Base-by-base conservation (phyloP, 2,888 invertebrate species). In the Lasioglossum oenotherae region DNA sequence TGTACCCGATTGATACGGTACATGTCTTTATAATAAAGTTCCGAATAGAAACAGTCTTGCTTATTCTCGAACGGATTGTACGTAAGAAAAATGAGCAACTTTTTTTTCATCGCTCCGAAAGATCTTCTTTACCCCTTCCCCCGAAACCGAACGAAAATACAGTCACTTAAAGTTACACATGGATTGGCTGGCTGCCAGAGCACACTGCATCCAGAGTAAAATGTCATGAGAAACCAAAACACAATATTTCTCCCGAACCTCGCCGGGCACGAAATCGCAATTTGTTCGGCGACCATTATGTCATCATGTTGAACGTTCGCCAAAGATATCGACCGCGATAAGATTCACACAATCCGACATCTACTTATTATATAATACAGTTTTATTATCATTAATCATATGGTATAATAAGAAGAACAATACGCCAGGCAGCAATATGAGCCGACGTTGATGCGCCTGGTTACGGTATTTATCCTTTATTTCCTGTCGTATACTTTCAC, bases 351-450 rank as follows among this genome's bases (percentile, higher is more conserved):
- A 86, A 84, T 80, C 72, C 81, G 78, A 79, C 82, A 75, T 87
- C 10, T 53, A 80, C 46, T 86, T 90, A 88, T 90, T 91, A 92
- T 89, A 89, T 91, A 93, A 93, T 91, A 92, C 87, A 88, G 89
- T 91, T 92, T 91, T 92, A 93, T 93, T 92, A 90, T 80, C 90
- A 91, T 92, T 91, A 91, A 83, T 89, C 69, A 89, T 92, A 92
- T 92, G 89, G 89, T 92, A 91, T 92, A 92, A 92, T 92, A 91
- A 92, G 91, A 92, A 91, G 92, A 91, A 91, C 80, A 87, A 91
- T 90, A 89, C 88, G 93, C 91, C 91, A 89, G 91, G 90, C 92
- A 92, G 88, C 93, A 92, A 93, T 93, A 92, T 93, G 92, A 93
- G 92, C 92, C 91, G 91, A 92, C 93, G 87, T 90, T 87, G 90